phyloP scores from a whole-genome alignment of 2,888 invertebrate genomes.

The Molorchus minor region DNA sequence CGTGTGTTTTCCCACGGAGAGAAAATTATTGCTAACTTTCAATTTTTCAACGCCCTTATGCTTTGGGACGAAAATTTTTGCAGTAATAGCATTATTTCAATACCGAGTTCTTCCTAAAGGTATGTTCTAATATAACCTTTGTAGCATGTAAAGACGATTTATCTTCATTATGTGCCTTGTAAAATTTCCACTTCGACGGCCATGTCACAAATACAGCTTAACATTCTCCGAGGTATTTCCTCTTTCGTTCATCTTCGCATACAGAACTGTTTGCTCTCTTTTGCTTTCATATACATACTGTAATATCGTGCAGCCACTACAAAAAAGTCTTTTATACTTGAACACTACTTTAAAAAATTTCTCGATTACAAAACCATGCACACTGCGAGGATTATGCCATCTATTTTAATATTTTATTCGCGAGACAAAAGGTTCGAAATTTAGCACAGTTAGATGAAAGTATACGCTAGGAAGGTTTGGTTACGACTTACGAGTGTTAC shows the following conservation, averaged over 20 bases:
- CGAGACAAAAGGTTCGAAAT: conserved; percentile 6
- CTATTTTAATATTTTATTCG: conserved; percentile 25
- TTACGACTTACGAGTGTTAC: too few relatives aligned
- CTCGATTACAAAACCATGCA: conserved; percentile 1
- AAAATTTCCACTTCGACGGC: conserved; percentile 1
- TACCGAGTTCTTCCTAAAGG: too few relatives aligned
- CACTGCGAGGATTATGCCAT: conserved; percentile 14
- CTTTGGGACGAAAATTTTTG: too few relatives aligned
- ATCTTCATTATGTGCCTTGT: too few relatives aligned
- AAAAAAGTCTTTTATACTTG: conserved; percentile 3
- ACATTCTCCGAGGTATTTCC: conserved; percentile 1
- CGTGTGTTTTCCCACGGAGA: too few relatives aligned
- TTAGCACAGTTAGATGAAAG: conserved; percentile 9
- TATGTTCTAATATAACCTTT: too few relatives aligned
- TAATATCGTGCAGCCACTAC: conserved; percentile 22
- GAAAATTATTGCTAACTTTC: too few relatives aligned
- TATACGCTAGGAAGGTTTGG: conserved; percentile 4
- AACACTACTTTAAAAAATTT: neutral
- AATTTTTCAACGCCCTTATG: too few relatives aligned
- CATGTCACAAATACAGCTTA: conserved; percentile 8
- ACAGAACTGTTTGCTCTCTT: conserved; percentile 17
- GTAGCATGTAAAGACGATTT: too few relatives aligned
- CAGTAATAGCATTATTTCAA: too few relatives aligned
- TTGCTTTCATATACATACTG: conserved; percentile 19
- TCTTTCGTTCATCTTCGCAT: conserved; percentile 8